A percentile compares a stretch with the other conserved stretches of the same genome.
phyloP scores from a whole-genome alignment of 2,888 invertebrate genomes.

The Eupsilia transversa region DNA sequence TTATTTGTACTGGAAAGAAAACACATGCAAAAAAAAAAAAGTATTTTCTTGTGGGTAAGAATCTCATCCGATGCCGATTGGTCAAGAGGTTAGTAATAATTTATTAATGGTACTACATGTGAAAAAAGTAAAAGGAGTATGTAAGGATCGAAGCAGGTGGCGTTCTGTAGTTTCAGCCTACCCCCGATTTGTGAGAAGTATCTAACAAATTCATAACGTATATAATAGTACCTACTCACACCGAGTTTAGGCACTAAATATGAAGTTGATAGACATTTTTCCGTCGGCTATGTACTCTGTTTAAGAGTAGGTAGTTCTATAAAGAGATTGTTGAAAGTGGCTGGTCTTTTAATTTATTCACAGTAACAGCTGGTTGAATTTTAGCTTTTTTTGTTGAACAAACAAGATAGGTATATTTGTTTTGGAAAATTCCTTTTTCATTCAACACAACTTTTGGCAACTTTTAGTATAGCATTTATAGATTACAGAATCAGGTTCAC shows the following conservation, averaged over 20 bases:
- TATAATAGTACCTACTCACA: too few relatives aligned
- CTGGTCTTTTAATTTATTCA: constrained; percentile 55
- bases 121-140: background rate
- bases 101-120: too few relatives aligned
- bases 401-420: background rate
- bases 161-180: background rate
- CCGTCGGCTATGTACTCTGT: background rate
- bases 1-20: background rate
- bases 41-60: background rate
- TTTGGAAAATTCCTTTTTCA: background rate
- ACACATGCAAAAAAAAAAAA: background rate
- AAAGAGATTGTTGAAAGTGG: constrained; percentile 55
- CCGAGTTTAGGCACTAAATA: too few relatives aligned
- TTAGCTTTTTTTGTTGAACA: constrained; percentile 15
- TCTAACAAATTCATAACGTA: too few relatives aligned
- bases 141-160: background rate
- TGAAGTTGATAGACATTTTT: constrained; percentile 5
- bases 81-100: background rate
- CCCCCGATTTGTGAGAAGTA: background rate
- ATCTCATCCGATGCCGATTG: background rate
- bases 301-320: background rate
- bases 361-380: constrained; percentile 38
- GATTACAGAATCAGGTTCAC: constrained; percentile 23
- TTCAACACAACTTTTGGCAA: background rate
- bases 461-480: background rate